Conservation (phyloP, 2,888 invertebrate species). For the Cosmopolites sordidus region DNA sequence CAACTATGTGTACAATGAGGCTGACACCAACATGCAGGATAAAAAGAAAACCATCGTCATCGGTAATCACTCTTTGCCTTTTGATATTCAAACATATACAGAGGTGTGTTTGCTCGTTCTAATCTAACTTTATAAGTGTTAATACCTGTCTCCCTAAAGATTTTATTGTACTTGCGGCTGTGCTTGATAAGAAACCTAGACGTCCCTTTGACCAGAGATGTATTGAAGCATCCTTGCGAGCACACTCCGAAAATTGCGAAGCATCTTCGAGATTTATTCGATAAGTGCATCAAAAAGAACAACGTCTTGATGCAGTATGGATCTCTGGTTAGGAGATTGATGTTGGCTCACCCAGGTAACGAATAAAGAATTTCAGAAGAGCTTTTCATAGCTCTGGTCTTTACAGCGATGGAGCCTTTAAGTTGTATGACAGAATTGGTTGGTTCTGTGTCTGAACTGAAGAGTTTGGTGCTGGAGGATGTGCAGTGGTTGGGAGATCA, state of each 20-base stretch:
- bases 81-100: slow-evolving; percentile 64
- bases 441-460: slow-evolving; percentile 74
- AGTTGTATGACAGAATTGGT: slow-evolving; percentile 78
- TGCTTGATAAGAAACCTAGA: slow-evolving; percentile 66
- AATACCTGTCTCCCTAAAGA: slow-evolving; percentile 47
- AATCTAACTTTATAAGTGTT: background rate
- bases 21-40: slow-evolving; percentile 59
- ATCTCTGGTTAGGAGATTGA: slow-evolving; percentile 60
- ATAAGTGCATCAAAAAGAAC: slow-evolving; percentile 43
- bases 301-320: slow-evolving; percentile 65
- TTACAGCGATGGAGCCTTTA: slow-evolving; percentile 59
- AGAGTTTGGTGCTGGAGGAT: slow-evolving; percentile 59
- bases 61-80: slow-evolving; percentile 67
- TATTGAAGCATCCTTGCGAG: slow-evolving; percentile 60
- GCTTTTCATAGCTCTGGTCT: background rate
- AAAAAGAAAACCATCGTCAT: slow-evolving; percentile 57
- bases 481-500: slow-evolving; percentile 60
- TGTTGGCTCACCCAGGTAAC: slow-evolving; percentile 63
- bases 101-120: slow-evolving; percentile 54
- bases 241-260: slow-evolving; percentile 61
- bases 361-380: slow-evolving; percentile 16
- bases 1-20: slow-evolving; percentile 65
- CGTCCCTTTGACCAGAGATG: slow-evolving; percentile 53
- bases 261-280: slow-evolving; percentile 43
- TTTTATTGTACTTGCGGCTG: slow-evolving; percentile 73